A percentile compares a stretch with the other conserved stretches of the same genome.
Conservation (phyloP, 2,797 vertebrate genomes). For the Protonibea diacanthus region DNA sequence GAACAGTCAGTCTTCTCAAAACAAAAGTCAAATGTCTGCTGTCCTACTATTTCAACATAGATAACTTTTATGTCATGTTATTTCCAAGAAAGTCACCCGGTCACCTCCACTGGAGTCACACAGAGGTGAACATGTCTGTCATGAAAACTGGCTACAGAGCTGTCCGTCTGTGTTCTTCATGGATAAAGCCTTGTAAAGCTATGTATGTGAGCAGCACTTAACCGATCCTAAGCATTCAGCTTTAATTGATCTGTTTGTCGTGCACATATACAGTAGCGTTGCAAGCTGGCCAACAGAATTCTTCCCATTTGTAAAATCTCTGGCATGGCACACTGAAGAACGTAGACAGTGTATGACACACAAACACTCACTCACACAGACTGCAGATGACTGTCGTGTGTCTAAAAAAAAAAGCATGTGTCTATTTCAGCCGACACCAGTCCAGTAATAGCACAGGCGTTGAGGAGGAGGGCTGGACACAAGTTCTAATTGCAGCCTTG, state of each 20-base stretch:
- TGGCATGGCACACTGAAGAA: constrained; percentile 25
- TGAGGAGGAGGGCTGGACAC: constrained; percentile 63
- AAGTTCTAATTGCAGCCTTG: constrained; percentile 75
- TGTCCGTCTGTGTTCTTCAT: background rate
- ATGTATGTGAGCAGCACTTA: background rate
- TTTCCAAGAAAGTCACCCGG: background rate
- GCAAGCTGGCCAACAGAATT: constrained; percentile 11
- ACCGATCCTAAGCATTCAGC: background rate
- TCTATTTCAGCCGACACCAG: constrained; percentile 69
- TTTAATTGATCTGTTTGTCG: background rate
- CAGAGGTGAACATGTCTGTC: background rate
- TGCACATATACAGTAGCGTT: background rate
- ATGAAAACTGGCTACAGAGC: background rate
- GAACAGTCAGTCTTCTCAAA: background rate
- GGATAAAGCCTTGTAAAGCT: no score
- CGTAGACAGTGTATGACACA: constrained; percentile 10
- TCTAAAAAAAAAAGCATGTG: constrained; percentile 65
- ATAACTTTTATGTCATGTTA: background rate
- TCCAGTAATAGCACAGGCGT: constrained; percentile 70
- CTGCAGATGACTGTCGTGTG: constrained; percentile 60
- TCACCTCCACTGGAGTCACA: background rate
- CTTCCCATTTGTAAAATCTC: constrained; percentile 35
- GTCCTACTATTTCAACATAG: no score
- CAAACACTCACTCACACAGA: background rate
- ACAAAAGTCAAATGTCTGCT: background rate